Conservation (phyloP, 1,140 invertebrate species). For the Grapholita molesta region DNA sequence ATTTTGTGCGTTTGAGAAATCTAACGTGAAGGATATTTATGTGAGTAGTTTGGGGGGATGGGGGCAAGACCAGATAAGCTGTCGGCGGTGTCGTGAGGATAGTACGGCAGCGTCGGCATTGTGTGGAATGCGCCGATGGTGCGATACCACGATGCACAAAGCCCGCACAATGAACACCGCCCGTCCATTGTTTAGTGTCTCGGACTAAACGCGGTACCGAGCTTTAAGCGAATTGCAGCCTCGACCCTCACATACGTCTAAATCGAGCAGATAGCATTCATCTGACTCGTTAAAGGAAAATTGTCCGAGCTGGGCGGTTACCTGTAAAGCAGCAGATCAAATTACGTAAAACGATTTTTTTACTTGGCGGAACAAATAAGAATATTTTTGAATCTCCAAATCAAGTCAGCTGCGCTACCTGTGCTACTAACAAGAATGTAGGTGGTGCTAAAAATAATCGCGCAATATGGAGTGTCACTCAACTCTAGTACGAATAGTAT, state of each 20-base stretch:
- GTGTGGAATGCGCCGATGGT: constrained; percentile 41
- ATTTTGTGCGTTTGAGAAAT: constrained; percentile 5
- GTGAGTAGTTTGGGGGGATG: constrained; percentile 1
- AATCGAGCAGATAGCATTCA: not conserved
- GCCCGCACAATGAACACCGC: constrained; percentile 53
- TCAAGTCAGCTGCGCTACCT: no score
- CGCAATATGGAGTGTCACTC: not conserved
- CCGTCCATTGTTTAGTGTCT: constrained; percentile 65
- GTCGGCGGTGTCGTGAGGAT: constrained; percentile 23
- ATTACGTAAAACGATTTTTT: not conserved
- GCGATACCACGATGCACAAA: constrained; percentile 60
- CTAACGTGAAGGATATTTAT: constrained; percentile 9
- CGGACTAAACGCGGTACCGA: constrained; percentile 50
- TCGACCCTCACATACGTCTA: constrained; percentile 12
- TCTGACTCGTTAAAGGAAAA: constrained; percentile 9
- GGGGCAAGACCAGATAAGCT: constrained; percentile 23
- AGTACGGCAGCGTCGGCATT: constrained; percentile 33
- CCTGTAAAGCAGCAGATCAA: not conserved
- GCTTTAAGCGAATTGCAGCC: constrained; percentile 49
- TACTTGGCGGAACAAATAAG: constrained; percentile 27
- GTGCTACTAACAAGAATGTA: constrained; percentile 6
- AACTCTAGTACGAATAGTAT: not conserved
- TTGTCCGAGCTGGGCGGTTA: not conserved
- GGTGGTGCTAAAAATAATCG: constrained; percentile 28
- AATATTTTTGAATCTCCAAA: not conserved